Base-by-base conservation (phyloP, 2,888 invertebrate genomes). In the Diloba caeruleocephala region DNA sequence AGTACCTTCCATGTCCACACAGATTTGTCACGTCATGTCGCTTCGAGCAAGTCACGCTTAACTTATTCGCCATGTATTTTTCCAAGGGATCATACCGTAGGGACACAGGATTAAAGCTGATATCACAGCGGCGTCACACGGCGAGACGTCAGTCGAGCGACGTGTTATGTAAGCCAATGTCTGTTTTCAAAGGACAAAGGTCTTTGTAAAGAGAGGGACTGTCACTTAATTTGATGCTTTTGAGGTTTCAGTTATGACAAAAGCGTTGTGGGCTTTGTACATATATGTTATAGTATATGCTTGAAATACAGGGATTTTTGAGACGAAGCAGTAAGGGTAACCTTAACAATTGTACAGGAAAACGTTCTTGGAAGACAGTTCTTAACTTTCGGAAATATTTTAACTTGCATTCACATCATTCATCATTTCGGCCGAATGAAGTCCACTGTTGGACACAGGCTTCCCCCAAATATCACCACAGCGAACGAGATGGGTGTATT, bases 111-210 rank as follows among this genome's bases (percentile, higher is more conserved):
- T 68, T 65, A 53, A 53, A 46, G 62, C 43, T 26, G 36, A 43
- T 51, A 42, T 55, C 67, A 55, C 54, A 60, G 41, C 26, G 38
- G 13, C 25, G 38, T 58, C 52, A 38, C 42, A 7, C 25, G 39
- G 33, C 28, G 65, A n/a, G 21, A 25, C 21, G 36, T 45, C 45
- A 37, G 17, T 25, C n/a, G 8, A 25, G 25, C 6, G 9, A 34
- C 44, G 44, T 36, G 34, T 17, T 14, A 25, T 45, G 60, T 62
- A 46, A 62, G 66, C 60, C 62, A 65, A 48, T 53, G 66, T 60
- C 66, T 36, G 60, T 53, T 65, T 65, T 48, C 39, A 60, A 52
- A 65, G 66, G 66, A 62, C 65, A 59, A 65, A 46, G 66, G 53
- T 65, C 46, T 53, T 44, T 48, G 53, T 56, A n/a, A 23, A 14